Base-by-base conservation (phyloP, 2,113 vertebrate genomes). In the Prinia subflava region DNA sequence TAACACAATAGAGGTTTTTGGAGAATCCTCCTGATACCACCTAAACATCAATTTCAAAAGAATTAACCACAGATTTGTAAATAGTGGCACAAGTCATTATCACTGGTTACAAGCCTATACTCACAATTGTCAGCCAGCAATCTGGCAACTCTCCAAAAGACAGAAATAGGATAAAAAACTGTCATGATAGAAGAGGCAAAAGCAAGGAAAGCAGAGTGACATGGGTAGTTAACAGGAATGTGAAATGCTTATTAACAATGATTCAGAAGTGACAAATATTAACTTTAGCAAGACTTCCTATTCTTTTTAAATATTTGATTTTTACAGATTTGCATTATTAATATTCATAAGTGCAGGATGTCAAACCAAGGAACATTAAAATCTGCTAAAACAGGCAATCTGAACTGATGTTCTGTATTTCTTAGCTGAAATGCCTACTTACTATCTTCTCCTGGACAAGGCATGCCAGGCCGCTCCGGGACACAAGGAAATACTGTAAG, bases 401-500 rank as follows among this genome's bases (percentile, higher is more conserved):
- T 37, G 35, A 73, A 80, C 25, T 55, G 10, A 65, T 78, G 86
- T 86, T 88, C 52, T 83, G 11, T 62, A 63, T 6, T 80, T 50
- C 49, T 57, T 52, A 62, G 82, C 9, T 94, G 93, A 91, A 53
- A 86, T 27, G 78, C 67, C 47, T 70, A 98, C 99, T 99, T 97
- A 99, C 99, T 99, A 68, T 99, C 99, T 98, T 99, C 99, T 95
- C 99, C 99, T 22, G 98, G 98, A 97, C 99, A 99, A 5, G 99
- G 99, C 99, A 99, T 99, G 81, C 99, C 99, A 89, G 99, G 99
- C 89, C 99, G 98, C 96, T 99, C 99, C 77, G 99, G 99, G 79
- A 99, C 94, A 97, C 99, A 99, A 16, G 99, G 99, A 86, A 99
- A 99, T n/a, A 99, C 99, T 99, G 97, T 63, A 93, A 97, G 57